Base-by-base conservation (phyloP, 2,888 invertebrate species). In the Neoaliturus tenellus region DNA sequence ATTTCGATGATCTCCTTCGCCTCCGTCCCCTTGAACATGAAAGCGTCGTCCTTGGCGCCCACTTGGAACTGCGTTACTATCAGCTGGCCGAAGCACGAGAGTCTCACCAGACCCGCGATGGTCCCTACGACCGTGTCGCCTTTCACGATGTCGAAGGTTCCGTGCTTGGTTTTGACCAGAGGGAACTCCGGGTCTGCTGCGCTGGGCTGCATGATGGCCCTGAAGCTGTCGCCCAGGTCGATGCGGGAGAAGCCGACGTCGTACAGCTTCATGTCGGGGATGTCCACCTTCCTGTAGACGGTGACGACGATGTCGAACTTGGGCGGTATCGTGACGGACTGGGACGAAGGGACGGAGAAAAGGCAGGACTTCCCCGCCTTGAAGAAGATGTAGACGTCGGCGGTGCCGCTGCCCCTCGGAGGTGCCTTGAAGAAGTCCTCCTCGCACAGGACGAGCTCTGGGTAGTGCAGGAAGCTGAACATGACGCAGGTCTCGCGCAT, bases 51-150 rank as follows among this genome's bases (percentile, higher is more conserved):
- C 1, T 87, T 83, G 0, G 87, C 87, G 10, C 80, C 78, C 58
- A 85, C 83, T 62, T 86, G 84, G 83, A 89, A 89, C 81, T 89
- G 88, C 0, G 89, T 89, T 0, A 88, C 87, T 23, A 90, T 88
- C 6, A 88, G 88, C 81, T 89, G 88, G 4, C 90, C 90, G 83
- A 89, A 89, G 78, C 89, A 89, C 1, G 89, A 88, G 0, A 90
- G 86, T 69, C 89, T 84, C 1, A 89, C 69, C 62, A 89, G 89
- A 0, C 89, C 84, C 6, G 87, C 86, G 35, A 90, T 89, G n/a
- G 86, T 88, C 58, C 90, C 90, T n/a, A n/a, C n/a, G n/a, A n/a
- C n/a, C n/a, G n/a, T n/a, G n/a, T n/a, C n/a, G n/a, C n/a, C n/a
- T n/a, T n/a, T n/a, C n/a, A n/a, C n/a, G 5, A 88, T 82, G 0